Base-by-base conservation (phyloP, 1,140 invertebrate species). In the Radopholus similis region DNA sequence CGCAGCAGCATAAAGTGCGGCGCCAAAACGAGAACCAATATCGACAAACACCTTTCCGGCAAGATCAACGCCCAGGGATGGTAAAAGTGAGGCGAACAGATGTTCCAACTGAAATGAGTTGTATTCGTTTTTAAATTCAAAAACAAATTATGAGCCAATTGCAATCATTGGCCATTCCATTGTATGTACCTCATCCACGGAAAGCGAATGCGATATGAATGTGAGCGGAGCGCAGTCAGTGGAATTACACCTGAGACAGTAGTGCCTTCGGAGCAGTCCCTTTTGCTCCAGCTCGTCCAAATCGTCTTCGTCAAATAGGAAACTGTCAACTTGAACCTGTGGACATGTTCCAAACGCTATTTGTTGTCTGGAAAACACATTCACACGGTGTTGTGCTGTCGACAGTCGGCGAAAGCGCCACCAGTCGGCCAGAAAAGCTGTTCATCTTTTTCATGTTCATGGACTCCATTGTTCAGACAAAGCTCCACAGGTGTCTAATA, bases 231-330 rank as follows among this genome's bases (percentile, higher is more conserved):
- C 34, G 21, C 72, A 40, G 18, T 72, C 35, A 26, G 42, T 73
- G 32, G 67, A 69, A 32, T 68, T 56, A 58, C 67, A 69, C 11
- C 35, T 53, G 18, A 28, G 32, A 34, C 23, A 72, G 28, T 32
- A 42, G 21, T 57, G 15, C 11, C 47, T 23, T 13, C 55, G 30
- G 2, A 71, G 38, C n/a, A 37, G 5, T 35, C 59, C 60, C 26
- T 57, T 49, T 6, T 37, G 26, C 18, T 32, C 47, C 64, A 71
- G 13, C 18, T 55, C 15, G 37, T 35, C 38, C 26, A 71, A 28
- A 37, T 71, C 71, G 23, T 38, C 21, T 18, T 71, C 70, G 28
- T 71, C 70, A 42, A 73, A 71, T 26, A 71, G 56, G 54, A 71
- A 71, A 3, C 35, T 28, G 32, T 71, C 70, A 15, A 71, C 70